Percentiles rank a stretch among this genome's conserved stretches.
Evolutionary conservation across 2,888 invertebrate genomes (phyloP).

Genomic region (Abrostola triplasia): DNA sequence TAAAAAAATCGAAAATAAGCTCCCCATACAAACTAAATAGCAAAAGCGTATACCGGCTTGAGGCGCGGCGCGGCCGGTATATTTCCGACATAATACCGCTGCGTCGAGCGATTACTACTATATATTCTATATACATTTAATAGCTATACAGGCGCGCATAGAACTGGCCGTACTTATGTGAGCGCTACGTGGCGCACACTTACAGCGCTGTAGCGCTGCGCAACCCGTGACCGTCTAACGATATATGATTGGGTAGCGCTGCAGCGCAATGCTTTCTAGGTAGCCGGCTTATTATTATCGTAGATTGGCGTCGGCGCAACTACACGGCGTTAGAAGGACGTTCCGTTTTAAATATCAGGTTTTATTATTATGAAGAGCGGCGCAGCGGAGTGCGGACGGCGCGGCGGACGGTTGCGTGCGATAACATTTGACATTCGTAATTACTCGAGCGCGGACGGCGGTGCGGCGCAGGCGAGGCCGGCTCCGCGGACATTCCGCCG

Average conservation of each 20-base stretch:
- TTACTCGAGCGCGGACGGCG: slow-evolving; percentile 83
- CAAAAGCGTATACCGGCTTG: slow-evolving; percentile 83
- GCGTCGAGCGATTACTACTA: slow-evolving; percentile 89
- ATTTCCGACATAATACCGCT: slow-evolving; percentile 89
- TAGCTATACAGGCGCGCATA: slow-evolving; percentile 89
- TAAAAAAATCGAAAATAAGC: slow-evolving; percentile 84
- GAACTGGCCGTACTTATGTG: slow-evolving; percentile 89
- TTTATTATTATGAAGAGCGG: slow-evolving; percentile 89
- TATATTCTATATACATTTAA: slow-evolving; percentile 89
- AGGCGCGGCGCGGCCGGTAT: slow-evolving; percentile 87
- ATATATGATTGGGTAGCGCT: slow-evolving; percentile 71
- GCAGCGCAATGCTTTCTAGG: slow-evolving; percentile 74
- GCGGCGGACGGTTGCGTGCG: slow-evolving; percentile 87
- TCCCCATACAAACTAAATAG: slow-evolving; percentile 88
- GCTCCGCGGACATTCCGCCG: slow-evolving; percentile 77
- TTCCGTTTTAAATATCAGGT: slow-evolving; percentile 89
- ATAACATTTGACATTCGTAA: slow-evolving; percentile 89
- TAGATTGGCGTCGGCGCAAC: slow-evolving; percentile 89
- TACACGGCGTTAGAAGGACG: slow-evolving; percentile 89
- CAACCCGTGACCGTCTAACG: slow-evolving; percentile 65
- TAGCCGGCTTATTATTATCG: slow-evolving; percentile 88
- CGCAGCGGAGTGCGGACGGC: slow-evolving; percentile 87
- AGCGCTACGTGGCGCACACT: slow-evolving; percentile 79
- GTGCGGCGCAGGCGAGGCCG: slow-evolving; percentile 72
- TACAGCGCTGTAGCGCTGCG: slow-evolving; percentile 79